phyloP scores from a whole-genome alignment of 2,797 vertebrate genomes.

The Thripadectes ignobilis region DNA sequence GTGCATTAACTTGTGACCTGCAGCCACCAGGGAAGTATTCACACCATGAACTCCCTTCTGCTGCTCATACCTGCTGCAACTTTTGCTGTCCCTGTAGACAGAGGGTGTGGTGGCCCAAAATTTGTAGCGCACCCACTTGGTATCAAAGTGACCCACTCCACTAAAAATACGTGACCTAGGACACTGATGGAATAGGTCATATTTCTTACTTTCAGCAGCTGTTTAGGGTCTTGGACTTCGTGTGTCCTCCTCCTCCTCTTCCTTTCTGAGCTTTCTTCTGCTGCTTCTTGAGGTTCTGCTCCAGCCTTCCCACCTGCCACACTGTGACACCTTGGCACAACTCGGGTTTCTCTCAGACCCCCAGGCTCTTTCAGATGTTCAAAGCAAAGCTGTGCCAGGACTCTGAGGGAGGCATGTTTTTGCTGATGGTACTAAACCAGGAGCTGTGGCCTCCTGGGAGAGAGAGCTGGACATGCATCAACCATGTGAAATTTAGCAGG shows the following conservation, averaged over 20 bases:
- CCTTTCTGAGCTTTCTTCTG: background rate
- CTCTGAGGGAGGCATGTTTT: background rate
- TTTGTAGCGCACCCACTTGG: background rate
- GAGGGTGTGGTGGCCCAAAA: background rate
- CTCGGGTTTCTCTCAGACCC: background rate
- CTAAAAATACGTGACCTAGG: background rate
- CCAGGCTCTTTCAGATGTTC: fast-evolving
- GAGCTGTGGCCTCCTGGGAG: background rate
- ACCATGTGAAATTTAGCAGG: background rate
- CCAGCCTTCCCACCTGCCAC: background rate
- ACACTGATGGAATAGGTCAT: background rate
- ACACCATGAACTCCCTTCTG: background rate
- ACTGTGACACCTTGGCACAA: background rate
- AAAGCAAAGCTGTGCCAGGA: background rate
- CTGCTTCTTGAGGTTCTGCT: background rate
- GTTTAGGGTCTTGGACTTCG: background rate
- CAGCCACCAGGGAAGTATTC: background rate
- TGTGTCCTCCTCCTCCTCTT: background rate
- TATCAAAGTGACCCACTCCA: background rate
- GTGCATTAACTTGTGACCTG: background rate
- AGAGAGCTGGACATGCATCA: background rate
- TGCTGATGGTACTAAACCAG: background rate
- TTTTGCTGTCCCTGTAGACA: background rate
- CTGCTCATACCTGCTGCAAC: background rate
- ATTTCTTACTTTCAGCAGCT: background rate